Percentiles rank a stretch among this genome's conserved stretches.
Evolutionary conservation across 2,113 vertebrate species (phyloP).

Genomic region (Aramus guarauna): DNA sequence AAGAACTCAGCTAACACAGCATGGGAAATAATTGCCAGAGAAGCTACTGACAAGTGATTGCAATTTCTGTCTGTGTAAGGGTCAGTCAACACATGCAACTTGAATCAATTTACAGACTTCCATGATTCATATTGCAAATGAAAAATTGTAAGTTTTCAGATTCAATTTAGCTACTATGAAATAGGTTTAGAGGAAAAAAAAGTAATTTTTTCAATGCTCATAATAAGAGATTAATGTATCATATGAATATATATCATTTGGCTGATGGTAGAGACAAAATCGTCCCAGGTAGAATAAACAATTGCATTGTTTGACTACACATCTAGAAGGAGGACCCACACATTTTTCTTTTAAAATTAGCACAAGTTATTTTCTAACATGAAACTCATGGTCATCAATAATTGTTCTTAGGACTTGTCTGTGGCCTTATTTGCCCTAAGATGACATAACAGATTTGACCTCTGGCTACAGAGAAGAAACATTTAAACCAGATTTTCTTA

Average conservation of each 20-base stretch:
- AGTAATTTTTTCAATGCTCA: not conserved
- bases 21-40: not conserved
- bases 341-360: not conserved
- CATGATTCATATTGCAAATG: not conserved
- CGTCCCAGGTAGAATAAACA: not conserved
- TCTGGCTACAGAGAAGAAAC: not conserved
- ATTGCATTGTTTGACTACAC: not conserved
- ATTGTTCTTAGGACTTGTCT: not conserved
- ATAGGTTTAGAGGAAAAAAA: not conserved
- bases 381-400: not conserved
- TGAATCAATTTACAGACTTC: conserved; percentile 2
- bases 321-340: not conserved
- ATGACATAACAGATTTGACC: not conserved
- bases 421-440: not conserved
- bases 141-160: not conserved
- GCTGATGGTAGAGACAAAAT: not conserved
- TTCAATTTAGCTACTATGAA: not conserved
- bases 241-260: not conserved
- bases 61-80: not conserved
- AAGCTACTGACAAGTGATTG: not conserved
- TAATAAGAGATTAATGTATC: not conserved
- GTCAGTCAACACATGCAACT: conserved; percentile 24
- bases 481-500: not conserved
- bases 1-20: not conserved
- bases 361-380: not conserved